These are phyloP conservation scores for Micronycteris hirsuta DNA, from an alignment of 2,113 vertebrate species.

Conservation along the genomic window DNA sequence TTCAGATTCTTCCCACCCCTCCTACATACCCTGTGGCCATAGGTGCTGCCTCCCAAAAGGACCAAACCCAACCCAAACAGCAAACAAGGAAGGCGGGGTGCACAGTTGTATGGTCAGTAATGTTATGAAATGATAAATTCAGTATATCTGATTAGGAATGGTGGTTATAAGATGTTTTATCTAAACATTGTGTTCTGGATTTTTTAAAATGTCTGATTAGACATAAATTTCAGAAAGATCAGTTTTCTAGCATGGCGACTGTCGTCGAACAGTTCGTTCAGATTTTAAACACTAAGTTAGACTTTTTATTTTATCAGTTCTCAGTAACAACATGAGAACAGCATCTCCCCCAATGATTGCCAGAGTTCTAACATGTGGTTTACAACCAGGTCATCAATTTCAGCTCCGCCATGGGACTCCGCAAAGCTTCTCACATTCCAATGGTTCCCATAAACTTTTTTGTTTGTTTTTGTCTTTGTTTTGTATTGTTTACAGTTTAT, in stretches of 20 bases:
- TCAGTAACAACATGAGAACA: too few relatives aligned
- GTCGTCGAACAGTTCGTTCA: not conserved
- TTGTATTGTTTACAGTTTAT: not conserved
- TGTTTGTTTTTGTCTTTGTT: not conserved
- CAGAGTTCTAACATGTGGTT: not conserved
- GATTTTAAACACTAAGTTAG: not conserved
- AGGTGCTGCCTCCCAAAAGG: not conserved
- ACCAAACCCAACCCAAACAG: not conserved
- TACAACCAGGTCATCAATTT: not conserved
- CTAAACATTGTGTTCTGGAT: not conserved
- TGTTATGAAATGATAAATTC: not conserved
- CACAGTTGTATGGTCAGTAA: not conserved
- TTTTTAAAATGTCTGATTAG: not conserved
- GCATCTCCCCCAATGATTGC: not conserved
- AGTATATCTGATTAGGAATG: not conserved
- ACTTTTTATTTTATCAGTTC: not conserved
- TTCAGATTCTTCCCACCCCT: not conserved
- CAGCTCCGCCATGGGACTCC: not conserved
- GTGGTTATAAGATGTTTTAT: not conserved
- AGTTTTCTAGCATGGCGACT: not conserved
- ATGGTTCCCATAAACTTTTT: not conserved
- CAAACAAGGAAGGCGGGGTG: not conserved
- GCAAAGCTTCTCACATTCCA: constrained; percentile 22
- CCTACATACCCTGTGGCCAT: not conserved
- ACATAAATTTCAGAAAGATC: not conserved